Evolutionary conservation across 2,113 vertebrate species (phyloP).

Genomic region (Hiodon tergisus): DNA sequence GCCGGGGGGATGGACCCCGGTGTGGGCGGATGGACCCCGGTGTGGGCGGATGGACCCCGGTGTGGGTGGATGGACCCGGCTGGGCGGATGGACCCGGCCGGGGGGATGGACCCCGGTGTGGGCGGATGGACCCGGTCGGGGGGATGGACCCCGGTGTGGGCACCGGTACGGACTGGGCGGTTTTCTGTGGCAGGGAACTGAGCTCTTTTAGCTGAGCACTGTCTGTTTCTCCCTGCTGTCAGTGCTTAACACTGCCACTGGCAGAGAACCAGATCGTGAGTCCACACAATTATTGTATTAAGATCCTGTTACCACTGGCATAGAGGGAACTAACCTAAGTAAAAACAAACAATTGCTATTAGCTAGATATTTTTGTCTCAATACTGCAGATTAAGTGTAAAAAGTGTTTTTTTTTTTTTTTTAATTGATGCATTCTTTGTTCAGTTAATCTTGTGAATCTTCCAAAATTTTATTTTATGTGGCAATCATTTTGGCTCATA

Average conservation of each 20-base stretch:
- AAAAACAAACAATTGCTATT: neutral
- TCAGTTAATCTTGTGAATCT: no score
- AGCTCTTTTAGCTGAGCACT: neutral
- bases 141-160: no score
- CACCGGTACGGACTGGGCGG: no score
- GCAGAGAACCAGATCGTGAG: neutral
- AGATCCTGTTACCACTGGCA: neutral
- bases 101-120: no score
- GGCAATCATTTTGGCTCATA: neutral
- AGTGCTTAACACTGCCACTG: neutral
- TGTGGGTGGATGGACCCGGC: no score
- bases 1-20: no score
- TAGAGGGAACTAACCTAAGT: neutral
- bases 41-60: no score
- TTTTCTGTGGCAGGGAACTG: no score
- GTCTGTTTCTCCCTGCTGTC: neutral
- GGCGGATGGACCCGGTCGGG: no score
- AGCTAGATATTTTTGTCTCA: neutral
- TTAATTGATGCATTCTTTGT: neutral
- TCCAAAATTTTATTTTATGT: neutral
- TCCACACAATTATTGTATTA: slow-evolving; percentile 5
- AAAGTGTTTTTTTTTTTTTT: neutral
- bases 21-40: no score
- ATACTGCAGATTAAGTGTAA: neutral
- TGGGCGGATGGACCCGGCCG: no score